Conservation (phyloP, 1,140 invertebrate species). For the Dinothrombium tinctorium region DNA sequence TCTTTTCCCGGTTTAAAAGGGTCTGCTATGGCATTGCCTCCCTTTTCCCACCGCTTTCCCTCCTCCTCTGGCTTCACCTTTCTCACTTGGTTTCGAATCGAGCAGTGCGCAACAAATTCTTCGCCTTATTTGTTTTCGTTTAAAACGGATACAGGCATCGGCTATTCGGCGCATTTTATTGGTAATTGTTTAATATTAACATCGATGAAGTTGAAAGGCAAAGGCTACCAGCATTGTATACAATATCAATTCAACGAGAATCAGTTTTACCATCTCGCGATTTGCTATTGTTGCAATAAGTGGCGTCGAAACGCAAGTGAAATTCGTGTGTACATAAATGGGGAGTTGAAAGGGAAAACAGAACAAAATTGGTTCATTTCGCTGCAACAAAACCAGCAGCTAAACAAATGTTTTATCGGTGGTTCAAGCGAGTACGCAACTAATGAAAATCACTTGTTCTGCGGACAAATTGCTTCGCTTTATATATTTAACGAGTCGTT, state of each 20-base stretch:
- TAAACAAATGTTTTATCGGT: slow-evolving; percentile 97
- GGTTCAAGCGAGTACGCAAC: slow-evolving; percentile 55
- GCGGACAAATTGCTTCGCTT: slow-evolving; percentile 96
- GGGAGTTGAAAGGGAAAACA: slow-evolving; percentile 82
- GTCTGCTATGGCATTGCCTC: slow-evolving; percentile 84
- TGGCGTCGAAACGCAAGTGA: slow-evolving; percentile 31
- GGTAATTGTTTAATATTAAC: slow-evolving; percentile 95
- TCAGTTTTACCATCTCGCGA: slow-evolving; percentile 12
- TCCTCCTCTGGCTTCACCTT: slow-evolving; percentile 98
- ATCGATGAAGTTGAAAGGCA: slow-evolving; percentile 95
- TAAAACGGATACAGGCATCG: slow-evolving; percentile 83
- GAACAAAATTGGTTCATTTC: slow-evolving; percentile 98
- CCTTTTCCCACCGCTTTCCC: slow-evolving; percentile 87
- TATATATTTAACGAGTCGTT: slow-evolving; percentile 93
- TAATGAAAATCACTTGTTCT: slow-evolving; percentile 89
- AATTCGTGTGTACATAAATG: slow-evolving; percentile 96
- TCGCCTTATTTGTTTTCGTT: slow-evolving; percentile 89
- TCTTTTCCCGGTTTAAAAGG: slow-evolving; percentile 98
- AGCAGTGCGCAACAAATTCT: slow-evolving; percentile 74
- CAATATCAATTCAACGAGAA: slow-evolving; percentile 94
- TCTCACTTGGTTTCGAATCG: slow-evolving; percentile 92
- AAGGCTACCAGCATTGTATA: slow-evolving; percentile 97
- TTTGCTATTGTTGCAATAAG: slow-evolving; percentile 8
- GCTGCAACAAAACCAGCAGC: slow-evolving; percentile 88
- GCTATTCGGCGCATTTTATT: slow-evolving; percentile 98